These are phyloP conservation scores for Meleagris gallopavo DNA, from an alignment of 2,113 vertebrate species.

Conservation along the genomic window DNA sequence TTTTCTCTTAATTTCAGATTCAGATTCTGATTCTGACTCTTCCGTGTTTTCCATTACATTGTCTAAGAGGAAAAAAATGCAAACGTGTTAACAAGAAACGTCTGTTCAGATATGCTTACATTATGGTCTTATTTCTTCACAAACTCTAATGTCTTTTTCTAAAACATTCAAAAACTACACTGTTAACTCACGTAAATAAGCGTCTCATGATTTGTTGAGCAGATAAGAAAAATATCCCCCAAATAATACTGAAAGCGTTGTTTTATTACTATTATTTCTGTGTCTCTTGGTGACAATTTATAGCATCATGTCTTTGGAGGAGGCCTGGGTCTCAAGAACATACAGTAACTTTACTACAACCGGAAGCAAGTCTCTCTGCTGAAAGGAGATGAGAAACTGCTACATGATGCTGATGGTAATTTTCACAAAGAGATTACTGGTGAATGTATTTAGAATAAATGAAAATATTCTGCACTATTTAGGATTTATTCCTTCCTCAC, in stretches of 20 bases:
- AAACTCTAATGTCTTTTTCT: not conserved
- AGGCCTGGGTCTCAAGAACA: not conserved
- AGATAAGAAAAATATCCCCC: not conserved
- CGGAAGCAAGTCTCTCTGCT: not conserved
- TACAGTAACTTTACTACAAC: not conserved
- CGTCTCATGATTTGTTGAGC: not conserved
- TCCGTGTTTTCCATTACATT: constrained; percentile 75
- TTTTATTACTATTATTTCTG: not conserved
- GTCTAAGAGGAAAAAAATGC: constrained; percentile 55
- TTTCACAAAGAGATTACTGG: not conserved
- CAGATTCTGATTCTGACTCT: constrained; percentile 74
- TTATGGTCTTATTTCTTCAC: not conserved
- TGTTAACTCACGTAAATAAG: not conserved
- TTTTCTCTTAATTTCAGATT: constrained; percentile 79
- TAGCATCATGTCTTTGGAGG: not conserved
- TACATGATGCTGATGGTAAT: not conserved
- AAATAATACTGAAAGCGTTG: not conserved
- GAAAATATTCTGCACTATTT: not conserved
- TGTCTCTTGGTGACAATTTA: not conserved
- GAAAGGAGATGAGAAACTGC: not conserved
- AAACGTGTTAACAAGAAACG: not conserved
- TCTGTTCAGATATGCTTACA: not conserved
- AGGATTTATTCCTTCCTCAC: not conserved
- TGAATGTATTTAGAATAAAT: not conserved
- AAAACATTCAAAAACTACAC: not conserved